A percentile compares a stretch with the other conserved stretches of the same genome.
These are phyloP conservation scores for Polyommatus icarus DNA, from an alignment of 2,888 invertebrate species.

Conservation along the genomic window DNA sequence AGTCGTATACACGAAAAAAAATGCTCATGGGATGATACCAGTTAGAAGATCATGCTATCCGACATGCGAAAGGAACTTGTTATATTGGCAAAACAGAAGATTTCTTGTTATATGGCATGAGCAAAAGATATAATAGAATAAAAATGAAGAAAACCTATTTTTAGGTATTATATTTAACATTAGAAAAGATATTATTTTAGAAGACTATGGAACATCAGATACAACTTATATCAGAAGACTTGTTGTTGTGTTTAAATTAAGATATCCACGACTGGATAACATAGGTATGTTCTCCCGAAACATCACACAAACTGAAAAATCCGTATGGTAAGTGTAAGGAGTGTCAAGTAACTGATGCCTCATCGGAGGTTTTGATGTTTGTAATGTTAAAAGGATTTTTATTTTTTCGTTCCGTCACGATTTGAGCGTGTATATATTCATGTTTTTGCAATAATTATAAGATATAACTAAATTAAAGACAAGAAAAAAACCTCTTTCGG, in stretches of 20 bases:
- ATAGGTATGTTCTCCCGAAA: slow-evolving; percentile 62
- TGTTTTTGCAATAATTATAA: slow-evolving; percentile 1
- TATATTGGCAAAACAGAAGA: background rate
- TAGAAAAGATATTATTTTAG: background rate
- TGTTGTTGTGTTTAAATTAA: slow-evolving; percentile 36
- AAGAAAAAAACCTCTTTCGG: background rate
- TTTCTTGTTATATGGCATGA: background rate
- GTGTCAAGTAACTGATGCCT: slow-evolving; percentile 68
- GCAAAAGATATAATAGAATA: background rate
- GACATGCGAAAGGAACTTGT: background rate
- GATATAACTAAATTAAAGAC: background rate
- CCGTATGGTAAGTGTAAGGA: slow-evolving; percentile 73
- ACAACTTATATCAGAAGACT: background rate
- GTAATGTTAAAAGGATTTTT: slow-evolving; percentile 32
- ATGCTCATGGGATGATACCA: too few species aligned
- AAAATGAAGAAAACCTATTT: background rate
- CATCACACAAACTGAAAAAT: slow-evolving; percentile 53
- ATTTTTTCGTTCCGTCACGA: slow-evolving; percentile 29
- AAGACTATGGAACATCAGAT: background rate
- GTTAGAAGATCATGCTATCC: background rate
- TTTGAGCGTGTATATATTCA: slow-evolving; percentile 9
- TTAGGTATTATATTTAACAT: background rate
- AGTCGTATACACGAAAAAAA: background rate
- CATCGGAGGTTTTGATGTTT: slow-evolving; percentile 56
- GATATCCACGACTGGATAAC: slow-evolving; percentile 64